Evolutionary conservation across 2,888 invertebrate species (phyloP).

Genomic region (Hybos culiciformis): DNA sequence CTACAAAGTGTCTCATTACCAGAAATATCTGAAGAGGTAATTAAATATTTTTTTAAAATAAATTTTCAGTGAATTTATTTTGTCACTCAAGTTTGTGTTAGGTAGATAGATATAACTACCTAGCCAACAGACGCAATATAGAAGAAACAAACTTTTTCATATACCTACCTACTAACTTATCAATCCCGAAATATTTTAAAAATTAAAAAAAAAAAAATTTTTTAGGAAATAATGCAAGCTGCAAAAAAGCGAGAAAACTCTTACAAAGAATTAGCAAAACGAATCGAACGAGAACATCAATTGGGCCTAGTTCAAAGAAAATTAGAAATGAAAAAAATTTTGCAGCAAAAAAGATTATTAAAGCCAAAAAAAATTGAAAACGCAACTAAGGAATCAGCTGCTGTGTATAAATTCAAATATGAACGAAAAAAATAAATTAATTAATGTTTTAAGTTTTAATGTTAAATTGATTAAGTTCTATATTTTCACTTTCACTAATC

Average conservation of each 20-base stretch:
- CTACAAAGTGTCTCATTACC: slow-evolving; percentile 44
- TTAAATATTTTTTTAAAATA: slow-evolving; percentile 1
- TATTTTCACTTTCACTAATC: no score
- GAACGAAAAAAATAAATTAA: slow-evolving; percentile 57
- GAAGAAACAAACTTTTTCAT: neutral
- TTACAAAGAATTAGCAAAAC: slow-evolving; percentile 60
- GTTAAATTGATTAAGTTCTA: no score
- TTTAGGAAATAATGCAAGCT: slow-evolving; percentile 29
- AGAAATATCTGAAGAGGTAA: slow-evolving; percentile 42
- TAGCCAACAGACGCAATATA: no score
- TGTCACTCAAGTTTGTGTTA: neutral
- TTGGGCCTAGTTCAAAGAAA: slow-evolving; percentile 63
- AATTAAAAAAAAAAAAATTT: slow-evolving; percentile 1
- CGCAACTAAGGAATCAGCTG: slow-evolving; percentile 53
- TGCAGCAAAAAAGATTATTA: slow-evolving; percentile 48
- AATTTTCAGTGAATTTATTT: neutral
- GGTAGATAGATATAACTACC: no score
- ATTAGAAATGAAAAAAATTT: slow-evolving; percentile 53
- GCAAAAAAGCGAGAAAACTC: slow-evolving; percentile 46
- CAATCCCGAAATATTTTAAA: neutral
- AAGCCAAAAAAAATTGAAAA: slow-evolving; percentile 50
- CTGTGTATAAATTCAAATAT: slow-evolving; percentile 68
- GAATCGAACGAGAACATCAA: slow-evolving; percentile 64
- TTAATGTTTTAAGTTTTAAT: no score
- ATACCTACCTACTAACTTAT: neutral